Conservation (phyloP, 2,888 invertebrate genomes). For the Trypoxylon attenuatum region DNA sequence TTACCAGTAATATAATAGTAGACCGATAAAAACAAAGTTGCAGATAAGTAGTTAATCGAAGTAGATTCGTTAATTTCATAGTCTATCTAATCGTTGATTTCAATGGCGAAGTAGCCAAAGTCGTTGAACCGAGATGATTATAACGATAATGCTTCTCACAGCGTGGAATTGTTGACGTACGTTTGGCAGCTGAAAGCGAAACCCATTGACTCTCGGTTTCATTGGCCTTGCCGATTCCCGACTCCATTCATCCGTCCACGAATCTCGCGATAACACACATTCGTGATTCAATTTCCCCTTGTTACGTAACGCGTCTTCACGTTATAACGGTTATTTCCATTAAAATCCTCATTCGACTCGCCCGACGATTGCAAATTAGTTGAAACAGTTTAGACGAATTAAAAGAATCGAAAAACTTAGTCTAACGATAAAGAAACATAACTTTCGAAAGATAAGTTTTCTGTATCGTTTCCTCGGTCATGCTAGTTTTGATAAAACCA, state of each 20-base stretch:
- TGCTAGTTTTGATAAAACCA: no score
- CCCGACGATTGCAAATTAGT: no score
- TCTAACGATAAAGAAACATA: no score
- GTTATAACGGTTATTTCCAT: no score
- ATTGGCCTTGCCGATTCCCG: constrained; percentile 26
- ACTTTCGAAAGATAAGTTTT: no score
- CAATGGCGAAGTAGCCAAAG: constrained; percentile 1
- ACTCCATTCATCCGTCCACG: constrained; percentile 17
- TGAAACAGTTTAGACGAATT: no score
- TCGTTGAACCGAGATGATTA: constrained; percentile 21
- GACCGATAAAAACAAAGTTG: not conserved
- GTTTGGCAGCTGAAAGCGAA: constrained; percentile 33
- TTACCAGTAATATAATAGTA: no score
- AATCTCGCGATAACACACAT: constrained; percentile 1
- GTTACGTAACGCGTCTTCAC: not conserved
- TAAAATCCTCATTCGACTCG: no score
- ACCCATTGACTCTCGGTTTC: constrained; percentile 39
- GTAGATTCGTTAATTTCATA: constrained; percentile 8
- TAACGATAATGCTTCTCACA: not conserved
- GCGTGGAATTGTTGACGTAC: constrained; percentile 1
- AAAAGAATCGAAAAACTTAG: no score
- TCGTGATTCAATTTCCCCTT: not conserved
- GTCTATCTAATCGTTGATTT: constrained; percentile 25
- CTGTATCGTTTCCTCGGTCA: no score
- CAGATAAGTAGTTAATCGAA: not conserved